Conservation (phyloP, 1,140 invertebrate species). For the Hestina assimilis region DNA sequence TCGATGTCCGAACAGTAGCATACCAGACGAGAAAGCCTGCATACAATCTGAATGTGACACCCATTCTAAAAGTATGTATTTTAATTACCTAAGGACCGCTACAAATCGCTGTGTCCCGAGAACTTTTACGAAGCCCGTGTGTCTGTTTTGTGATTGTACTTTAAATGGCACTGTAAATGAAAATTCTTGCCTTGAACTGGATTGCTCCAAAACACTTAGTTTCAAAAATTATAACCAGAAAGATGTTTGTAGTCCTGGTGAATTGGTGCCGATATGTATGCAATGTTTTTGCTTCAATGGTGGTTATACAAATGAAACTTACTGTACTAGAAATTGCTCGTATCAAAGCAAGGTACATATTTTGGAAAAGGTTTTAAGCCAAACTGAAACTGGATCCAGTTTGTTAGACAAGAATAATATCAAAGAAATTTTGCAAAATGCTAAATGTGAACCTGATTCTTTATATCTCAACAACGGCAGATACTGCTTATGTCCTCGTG, state of each 20-base stretch:
- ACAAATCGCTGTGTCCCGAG: slow-evolving; percentile 38
- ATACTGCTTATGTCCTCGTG: slow-evolving; percentile 55
- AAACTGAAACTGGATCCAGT: slow-evolving; percentile 24
- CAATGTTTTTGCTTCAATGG: slow-evolving; percentile 58
- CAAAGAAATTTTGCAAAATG: slow-evolving; percentile 13
- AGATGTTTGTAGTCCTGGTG: slow-evolving; percentile 45
- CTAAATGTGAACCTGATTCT: slow-evolving; percentile 42
- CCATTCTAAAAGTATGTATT: slow-evolving; percentile 17
- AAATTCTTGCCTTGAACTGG: slow-evolving; percentile 47
- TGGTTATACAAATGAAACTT: slow-evolving; percentile 38
- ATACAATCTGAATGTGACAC: slow-evolving; percentile 34
- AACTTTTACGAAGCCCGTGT: slow-evolving; percentile 49
- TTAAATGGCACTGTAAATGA: slow-evolving; percentile 42
- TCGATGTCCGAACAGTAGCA: slow-evolving; percentile 45
- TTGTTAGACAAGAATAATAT: slow-evolving; percentile 37
- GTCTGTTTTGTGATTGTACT: slow-evolving; percentile 60
- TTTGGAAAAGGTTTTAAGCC: slow-evolving; percentile 46
- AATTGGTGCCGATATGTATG: slow-evolving; percentile 53
- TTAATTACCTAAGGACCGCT: slow-evolving; percentile 29
- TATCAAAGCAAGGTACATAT: slow-evolving; percentile 46
- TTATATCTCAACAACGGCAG: slow-evolving; percentile 46
- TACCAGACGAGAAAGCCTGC: slow-evolving; percentile 40
- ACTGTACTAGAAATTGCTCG: slow-evolving; percentile 53
- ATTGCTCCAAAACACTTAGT: slow-evolving; percentile 42
- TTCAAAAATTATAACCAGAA: slow-evolving; percentile 27